phyloP scores from a whole-genome alignment of 2,797 vertebrate genomes.

The Acestrorhynchus altus region DNA sequence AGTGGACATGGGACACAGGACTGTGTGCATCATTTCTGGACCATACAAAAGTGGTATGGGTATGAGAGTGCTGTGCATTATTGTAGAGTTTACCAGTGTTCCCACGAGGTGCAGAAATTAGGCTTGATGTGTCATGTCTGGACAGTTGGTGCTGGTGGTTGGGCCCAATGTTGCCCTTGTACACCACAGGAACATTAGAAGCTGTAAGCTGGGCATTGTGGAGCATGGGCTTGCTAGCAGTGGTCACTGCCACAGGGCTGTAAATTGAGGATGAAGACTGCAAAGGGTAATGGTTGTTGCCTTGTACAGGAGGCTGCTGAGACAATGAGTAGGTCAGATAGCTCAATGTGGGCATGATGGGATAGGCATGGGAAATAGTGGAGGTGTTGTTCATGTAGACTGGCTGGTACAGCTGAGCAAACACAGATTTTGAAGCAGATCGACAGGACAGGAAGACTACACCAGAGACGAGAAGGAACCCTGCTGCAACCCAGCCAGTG shows the following conservation, averaged over 20 bases:
- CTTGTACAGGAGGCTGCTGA: slow-evolving; percentile 50
- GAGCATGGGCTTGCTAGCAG: slow-evolving; percentile 49
- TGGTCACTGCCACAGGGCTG: slow-evolving; percentile 47
- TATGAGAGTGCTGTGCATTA: slow-evolving; percentile 59
- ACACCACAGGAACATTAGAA: slow-evolving; percentile 55
- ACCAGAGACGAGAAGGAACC: slow-evolving; percentile 74
- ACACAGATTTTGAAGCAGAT: slow-evolving; percentile 59
- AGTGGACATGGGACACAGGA: slow-evolving; percentile 37
- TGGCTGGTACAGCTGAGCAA: slow-evolving; percentile 59
- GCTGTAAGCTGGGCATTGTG: slow-evolving; percentile 47
- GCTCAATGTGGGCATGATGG: slow-evolving; percentile 49
- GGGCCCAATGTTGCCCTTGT: slow-evolving; percentile 50
- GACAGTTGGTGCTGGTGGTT: slow-evolving; percentile 52
- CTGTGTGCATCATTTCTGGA: slow-evolving; percentile 55
- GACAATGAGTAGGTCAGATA: slow-evolving; percentile 55
- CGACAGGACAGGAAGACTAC: slow-evolving; percentile 79
- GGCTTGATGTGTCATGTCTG: slow-evolving; percentile 54
- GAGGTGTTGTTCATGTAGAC: slow-evolving; percentile 45
- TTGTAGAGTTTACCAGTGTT: slow-evolving; percentile 49
- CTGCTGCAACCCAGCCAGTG: slow-evolving; percentile 84
- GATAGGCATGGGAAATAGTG: slow-evolving; percentile 61
- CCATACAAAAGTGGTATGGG: slow-evolving; percentile 69
- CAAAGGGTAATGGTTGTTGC: slow-evolving; percentile 41
- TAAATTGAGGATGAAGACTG: slow-evolving; percentile 45
- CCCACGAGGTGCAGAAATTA: slow-evolving; percentile 43